phyloP scores from a whole-genome alignment of 2,113 vertebrate species.

The Jacana jacana region DNA sequence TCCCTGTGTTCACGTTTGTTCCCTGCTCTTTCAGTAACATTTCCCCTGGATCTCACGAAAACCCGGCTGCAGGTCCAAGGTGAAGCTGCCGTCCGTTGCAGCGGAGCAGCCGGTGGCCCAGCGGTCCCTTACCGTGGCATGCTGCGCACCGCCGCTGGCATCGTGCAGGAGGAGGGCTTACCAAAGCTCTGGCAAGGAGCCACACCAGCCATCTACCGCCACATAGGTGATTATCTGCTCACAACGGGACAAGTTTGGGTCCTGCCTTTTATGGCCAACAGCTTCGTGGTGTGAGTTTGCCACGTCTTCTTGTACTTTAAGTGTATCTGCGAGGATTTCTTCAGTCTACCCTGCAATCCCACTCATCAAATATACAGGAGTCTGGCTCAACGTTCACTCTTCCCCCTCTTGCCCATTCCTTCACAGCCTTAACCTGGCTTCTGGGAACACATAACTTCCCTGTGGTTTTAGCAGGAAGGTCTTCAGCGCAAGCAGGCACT shows the following conservation, averaged over 20 bases:
- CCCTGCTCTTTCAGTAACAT: slow-evolving; percentile 75
- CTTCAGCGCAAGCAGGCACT: neutral
- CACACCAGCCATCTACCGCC: slow-evolving; percentile 84
- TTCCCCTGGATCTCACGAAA: slow-evolving; percentile 87
- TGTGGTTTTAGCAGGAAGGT: neutral
- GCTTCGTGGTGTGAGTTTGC: neutral
- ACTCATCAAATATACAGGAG: neutral
- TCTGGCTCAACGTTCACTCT: neutral
- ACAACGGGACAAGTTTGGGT: neutral
- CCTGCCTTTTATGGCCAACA: neutral
- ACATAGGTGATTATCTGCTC: slow-evolving; percentile 79
- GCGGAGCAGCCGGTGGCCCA: neutral
- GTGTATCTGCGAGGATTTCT: neutral
- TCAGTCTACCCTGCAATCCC: neutral
- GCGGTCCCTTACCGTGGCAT: slow-evolving; percentile 74
- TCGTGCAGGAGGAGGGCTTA: slow-evolving; percentile 81
- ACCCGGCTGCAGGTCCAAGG: slow-evolving; percentile 88
- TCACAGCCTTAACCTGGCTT: neutral
- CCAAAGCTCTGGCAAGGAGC: slow-evolving; percentile 85
- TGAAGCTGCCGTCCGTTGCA: slow-evolving; percentile 64
- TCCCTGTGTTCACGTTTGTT: neutral
- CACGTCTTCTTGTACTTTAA: neutral
- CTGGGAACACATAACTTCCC: neutral
- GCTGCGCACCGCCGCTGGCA: slow-evolving; percentile 78
- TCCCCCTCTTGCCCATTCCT: neutral